Evolutionary conservation across 2,888 invertebrate genomes (phyloP), one percentile per base, ranked within the genome.

Genomic region (Norana najaformis): DNA sequence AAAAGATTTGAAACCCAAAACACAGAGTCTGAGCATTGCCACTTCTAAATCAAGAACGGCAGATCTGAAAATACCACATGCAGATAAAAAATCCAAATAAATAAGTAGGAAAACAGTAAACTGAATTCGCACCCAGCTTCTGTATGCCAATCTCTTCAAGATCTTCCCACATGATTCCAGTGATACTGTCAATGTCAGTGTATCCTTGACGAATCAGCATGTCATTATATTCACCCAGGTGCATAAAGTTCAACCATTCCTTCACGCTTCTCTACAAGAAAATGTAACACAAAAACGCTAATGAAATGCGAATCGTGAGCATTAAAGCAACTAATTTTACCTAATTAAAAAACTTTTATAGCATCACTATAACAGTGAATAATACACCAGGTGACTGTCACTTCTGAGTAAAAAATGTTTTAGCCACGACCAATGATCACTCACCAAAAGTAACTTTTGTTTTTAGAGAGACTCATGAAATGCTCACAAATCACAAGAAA

Each of bases 121-220:
- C 37, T 88, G 88, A 88, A 34, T 34, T 30, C 37, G 11, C 93
- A 95, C 95, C 95, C 90, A 96, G 93, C 92, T 95, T 95, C 91
- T 95, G 95, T 88, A 96, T 95, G 88, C 96, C 96, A 95, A 99
- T 98, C 94, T 99, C 99, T 96, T 99, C 99, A 94, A 99, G 96
- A 95, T 99, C 99, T 94, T 99, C 99, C 98, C 99, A 99, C 91
- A 98, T 98, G 90, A 99, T 96, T 94, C 98, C 98, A 53, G 98
- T 97, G 90, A 99, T 97, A 95, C 98, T 97, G 93, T 98, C 97
- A 88, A 99, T 97, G 18, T 97, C 97, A 93, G 97, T 96, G 95
- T 98, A 99, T 90, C 98, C 98, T 95, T 99, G 99, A 92, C 97
- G 97, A 92, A 97, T 96, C 91, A 99, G 96, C 88, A 97, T 97